Conservation (phyloP, 2,113 vertebrate genomes). For the Archilochus colubris region DNA sequence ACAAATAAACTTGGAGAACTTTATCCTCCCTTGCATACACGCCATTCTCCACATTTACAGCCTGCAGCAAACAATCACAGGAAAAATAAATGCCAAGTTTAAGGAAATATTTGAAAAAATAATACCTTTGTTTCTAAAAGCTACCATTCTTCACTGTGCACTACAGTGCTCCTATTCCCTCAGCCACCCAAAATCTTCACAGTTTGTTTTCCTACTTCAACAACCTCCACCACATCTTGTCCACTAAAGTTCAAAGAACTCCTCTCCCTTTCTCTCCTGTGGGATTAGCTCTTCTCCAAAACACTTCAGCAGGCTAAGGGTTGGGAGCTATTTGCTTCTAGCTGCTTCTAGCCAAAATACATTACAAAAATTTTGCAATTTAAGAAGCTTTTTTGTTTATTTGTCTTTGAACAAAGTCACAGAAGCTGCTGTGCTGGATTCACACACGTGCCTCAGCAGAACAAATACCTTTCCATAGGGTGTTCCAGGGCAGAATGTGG, state of each 20-base stretch:
- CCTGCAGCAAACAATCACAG: slow-evolving; percentile 10
- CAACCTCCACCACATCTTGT: not conserved
- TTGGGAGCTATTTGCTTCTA: not conserved
- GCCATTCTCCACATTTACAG: not conserved
- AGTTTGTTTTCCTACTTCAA: not conserved
- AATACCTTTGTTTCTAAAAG: not conserved
- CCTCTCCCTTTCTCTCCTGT: not conserved
- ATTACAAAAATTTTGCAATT: not conserved
- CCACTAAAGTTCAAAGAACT: not conserved
- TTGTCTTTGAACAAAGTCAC: slow-evolving; percentile 6
- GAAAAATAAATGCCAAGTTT: slow-evolving; percentile 25
- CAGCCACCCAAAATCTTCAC: not conserved
- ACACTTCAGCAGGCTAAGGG: not conserved
- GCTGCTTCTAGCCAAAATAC: not conserved
- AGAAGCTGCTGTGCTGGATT: slow-evolving; percentile 2
- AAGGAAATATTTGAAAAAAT: not conserved
- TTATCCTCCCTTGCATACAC: not conserved
- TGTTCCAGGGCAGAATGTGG: not conserved
- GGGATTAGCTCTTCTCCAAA: not conserved
- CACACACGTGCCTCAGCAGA: not conserved
- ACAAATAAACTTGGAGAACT: not conserved
- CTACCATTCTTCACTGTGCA: not conserved
- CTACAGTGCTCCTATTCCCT: not conserved
- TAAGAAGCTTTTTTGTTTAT: slow-evolving; percentile 7
- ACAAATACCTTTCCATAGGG: slow-evolving; percentile 14